Base-by-base conservation (phyloP, 2,797 vertebrate genomes). In the Enteromius paludinosus region DNA sequence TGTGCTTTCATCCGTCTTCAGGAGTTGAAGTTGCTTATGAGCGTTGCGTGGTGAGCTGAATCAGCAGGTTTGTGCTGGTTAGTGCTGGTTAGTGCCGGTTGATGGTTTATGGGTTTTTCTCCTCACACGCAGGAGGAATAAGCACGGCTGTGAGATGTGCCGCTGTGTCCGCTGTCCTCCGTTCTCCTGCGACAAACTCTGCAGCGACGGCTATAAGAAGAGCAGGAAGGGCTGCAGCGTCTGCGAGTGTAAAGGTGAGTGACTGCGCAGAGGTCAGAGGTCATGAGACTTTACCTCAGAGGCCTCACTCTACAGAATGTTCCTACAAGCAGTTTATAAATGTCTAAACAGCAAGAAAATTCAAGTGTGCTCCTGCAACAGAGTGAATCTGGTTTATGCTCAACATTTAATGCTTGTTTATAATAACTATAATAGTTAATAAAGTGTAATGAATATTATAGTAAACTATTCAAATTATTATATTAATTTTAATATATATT, bases 141-240 rank as follows among this genome's bases (percentile, higher is more conserved):
- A 96, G 80, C 95, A 95, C 1, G 94, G 95, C 80, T 96, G 95
- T 54, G 95, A 96, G 90, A 95, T 96, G 94, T 96, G 95, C 79
- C 95, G 95, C 85, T 96, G 95, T 10, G 89, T 96, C 81, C 95
- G 93, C 87, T 95, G 95, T 73, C 94, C 95, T 5, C 95, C 95
- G 3, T 95, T 96, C 85, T 94, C 93, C 87, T 96, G 95, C 5
- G 94, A 95, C 85, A 95, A 94, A 85, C 91, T 92, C 89, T 96
- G 95, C 89, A 87, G 79, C 17, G 86, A 91, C 0, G 95, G 95
- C 81, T 96, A 94, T 77, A 92, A 83, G 1, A 93, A 94, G 84
- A 95, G 94, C 93, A 92, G 89, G 86, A 96, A 94, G 89, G 95
- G 95, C 83, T 96, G 95, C 90, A 94, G 93, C 83, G 47, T 95